Evolutionary conservation across 2,797 vertebrate genomes (phyloP).

Genomic region (Alcedo quadribrachys): DNA sequence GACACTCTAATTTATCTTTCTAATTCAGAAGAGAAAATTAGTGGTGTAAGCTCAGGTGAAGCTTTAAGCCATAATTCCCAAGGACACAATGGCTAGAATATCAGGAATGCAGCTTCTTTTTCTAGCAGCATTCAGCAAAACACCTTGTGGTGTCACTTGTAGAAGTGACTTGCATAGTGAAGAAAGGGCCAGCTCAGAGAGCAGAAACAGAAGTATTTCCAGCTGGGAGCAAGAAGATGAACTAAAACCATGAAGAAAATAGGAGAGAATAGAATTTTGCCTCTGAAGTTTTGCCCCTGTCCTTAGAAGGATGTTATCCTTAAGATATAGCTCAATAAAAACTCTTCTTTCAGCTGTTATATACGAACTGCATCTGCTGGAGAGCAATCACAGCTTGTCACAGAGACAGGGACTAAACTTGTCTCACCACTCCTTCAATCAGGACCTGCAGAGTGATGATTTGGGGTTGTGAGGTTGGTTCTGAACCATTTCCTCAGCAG

Average conservation of each 20-base stretch:
- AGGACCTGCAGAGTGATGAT: background rate
- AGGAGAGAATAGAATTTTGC: background rate
- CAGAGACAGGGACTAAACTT: background rate
- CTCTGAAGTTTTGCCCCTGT: background rate
- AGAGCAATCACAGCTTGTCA: background rate
- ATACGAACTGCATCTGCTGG: background rate
- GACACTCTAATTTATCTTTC: background rate
- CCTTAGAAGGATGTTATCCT: background rate
- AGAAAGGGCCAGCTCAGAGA: background rate
- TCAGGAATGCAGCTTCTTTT: background rate
- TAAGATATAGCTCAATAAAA: background rate
- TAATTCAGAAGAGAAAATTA: background rate
- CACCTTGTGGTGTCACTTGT: background rate
- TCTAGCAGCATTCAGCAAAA: background rate
- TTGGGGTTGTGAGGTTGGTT: background rate
- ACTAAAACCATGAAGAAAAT: background rate
- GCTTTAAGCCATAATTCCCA: background rate
- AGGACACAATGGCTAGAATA: background rate
- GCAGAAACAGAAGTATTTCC: background rate
- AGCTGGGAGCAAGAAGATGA: background rate
- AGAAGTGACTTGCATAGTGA: rapidly evolving
- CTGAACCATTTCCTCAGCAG: background rate
- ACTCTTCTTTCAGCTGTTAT: background rate
- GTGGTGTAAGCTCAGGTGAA: background rate
- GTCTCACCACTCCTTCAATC: background rate